Conservation (phyloP, 1,140 invertebrate species). For the Cyclargus thomasi region DNA sequence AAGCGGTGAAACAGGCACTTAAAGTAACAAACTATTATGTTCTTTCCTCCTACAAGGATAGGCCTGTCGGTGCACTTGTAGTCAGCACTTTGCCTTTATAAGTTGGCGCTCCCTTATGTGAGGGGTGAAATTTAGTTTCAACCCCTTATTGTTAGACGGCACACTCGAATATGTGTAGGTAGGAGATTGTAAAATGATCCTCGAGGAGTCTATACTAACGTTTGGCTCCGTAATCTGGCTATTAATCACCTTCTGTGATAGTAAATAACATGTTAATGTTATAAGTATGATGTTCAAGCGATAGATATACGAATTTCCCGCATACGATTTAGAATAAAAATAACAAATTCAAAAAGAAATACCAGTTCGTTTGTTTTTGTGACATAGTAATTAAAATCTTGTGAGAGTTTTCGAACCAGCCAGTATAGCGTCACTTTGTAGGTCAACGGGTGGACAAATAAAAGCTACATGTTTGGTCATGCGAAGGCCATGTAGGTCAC, state of each 20-base stretch:
- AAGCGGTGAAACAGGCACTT: too few relatives aligned
- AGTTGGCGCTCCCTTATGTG: background rate
- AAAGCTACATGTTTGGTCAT: constrained; percentile 25
- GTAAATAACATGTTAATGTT: too few relatives aligned
- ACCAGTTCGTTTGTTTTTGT: background rate
- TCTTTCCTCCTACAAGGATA: background rate
- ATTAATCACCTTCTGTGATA: too few relatives aligned
- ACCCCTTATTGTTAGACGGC: background rate
- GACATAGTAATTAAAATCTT: background rate
- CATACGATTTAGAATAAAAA: background rate
- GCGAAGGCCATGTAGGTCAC: constrained; percentile 15
- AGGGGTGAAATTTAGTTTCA: background rate
- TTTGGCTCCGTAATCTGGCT: too few relatives aligned
- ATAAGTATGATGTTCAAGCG: too few relatives aligned
- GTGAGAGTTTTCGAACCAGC: background rate
- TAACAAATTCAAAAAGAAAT: too few relatives aligned
- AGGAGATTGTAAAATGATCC: background rate
- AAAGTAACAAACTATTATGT: background rate
- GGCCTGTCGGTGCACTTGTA: background rate
- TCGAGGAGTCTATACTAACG: background rate
- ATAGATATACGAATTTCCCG: too few relatives aligned
- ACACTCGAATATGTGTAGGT: background rate
- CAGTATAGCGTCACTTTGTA: constrained; percentile 29
- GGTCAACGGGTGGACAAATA: constrained; percentile 31
- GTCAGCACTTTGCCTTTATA: background rate